Percentiles rank a stretch among this genome's conserved stretches.
Evolutionary conservation across 2,888 invertebrate species (phyloP).

Genomic region (Emmelina monodactyla): DNA sequence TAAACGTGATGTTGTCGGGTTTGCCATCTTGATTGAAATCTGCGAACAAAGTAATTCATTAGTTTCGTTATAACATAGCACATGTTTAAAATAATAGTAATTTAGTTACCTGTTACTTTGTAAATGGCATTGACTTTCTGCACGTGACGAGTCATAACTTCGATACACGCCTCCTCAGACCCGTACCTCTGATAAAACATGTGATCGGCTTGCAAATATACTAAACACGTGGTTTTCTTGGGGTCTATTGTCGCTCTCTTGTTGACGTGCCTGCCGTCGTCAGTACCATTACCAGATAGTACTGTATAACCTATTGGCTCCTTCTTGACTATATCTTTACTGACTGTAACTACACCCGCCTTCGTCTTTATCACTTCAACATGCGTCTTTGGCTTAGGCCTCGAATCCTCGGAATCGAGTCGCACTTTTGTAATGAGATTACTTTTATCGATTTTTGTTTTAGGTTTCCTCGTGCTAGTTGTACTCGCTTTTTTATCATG

Average conservation of each 20-base stretch:
- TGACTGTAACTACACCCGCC: conserved; percentile 70
- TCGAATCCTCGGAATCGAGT: conserved; percentile 57
- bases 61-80: too few species aligned
- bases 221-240: conserved; percentile 91
- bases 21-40: conserved; percentile 94
- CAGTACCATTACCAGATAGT: conserved; percentile 51
- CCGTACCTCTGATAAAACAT: conserved; percentile 95
- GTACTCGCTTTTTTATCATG: conserved; percentile 36
- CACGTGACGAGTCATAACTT: conserved; percentile 93
- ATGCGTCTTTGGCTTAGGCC: conserved; percentile 73
- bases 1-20: conserved; percentile 92
- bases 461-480: conserved; percentile 55
- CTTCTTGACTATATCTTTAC: conserved; percentile 70
- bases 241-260: conserved; percentile 80
- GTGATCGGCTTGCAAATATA: conserved; percentile 96
- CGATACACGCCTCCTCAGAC: conserved; percentile 92
- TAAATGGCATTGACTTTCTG: conserved; percentile 92
- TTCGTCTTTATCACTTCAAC: conserved; percentile 73
- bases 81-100: too few species aligned
- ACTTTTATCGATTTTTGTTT: conserved; percentile 61
- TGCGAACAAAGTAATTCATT: too few species aligned
- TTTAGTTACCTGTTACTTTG: conserved; percentile 84
- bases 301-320: conserved; percentile 58
- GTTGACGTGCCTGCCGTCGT: conserved; percentile 68
- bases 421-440: conserved; percentile 62